Conservation (phyloP, 2,113 vertebrate species). For the Oncorhynchus keta region DNA sequence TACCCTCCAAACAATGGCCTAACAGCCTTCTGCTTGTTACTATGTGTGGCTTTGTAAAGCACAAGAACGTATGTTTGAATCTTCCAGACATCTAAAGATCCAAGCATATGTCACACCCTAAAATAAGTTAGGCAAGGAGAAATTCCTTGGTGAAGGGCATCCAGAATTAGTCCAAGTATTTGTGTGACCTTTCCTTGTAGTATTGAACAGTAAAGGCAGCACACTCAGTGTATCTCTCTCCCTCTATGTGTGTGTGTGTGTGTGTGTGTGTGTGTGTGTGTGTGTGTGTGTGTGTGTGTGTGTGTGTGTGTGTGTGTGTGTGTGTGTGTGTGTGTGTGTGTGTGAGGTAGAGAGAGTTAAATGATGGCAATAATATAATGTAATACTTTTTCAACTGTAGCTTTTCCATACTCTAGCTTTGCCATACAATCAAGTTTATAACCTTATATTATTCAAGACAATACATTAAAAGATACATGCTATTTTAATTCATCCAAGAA, state of each 20-base stretch:
- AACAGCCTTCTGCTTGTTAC: neutral
- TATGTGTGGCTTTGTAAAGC: neutral
- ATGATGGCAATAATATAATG: too few relatives aligned
- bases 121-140: constrained; percentile 33
- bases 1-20: neutral
- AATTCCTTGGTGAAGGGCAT: constrained; percentile 65
- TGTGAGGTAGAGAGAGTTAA: neutral
- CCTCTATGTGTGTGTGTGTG: neutral
- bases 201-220: constrained; percentile 14
- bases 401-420: too few relatives aligned
- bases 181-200: constrained; percentile 75
- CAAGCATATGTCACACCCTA: constrained; percentile 31
- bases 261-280: neutral
- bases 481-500: too few relatives aligned
- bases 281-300: neutral
- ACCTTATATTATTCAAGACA: too few relatives aligned
- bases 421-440: too few relatives aligned
- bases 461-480: too few relatives aligned
- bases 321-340: neutral
- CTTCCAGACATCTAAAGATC: constrained; percentile 21
- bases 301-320: constrained; percentile 2
- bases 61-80: neutral
- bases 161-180: constrained; percentile 86
- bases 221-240: constrained; percentile 29
- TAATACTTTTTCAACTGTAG: too few relatives aligned